Evolutionary conservation across 2,888 invertebrate genomes (phyloP).

Genomic region (Eledona agricola): DNA sequence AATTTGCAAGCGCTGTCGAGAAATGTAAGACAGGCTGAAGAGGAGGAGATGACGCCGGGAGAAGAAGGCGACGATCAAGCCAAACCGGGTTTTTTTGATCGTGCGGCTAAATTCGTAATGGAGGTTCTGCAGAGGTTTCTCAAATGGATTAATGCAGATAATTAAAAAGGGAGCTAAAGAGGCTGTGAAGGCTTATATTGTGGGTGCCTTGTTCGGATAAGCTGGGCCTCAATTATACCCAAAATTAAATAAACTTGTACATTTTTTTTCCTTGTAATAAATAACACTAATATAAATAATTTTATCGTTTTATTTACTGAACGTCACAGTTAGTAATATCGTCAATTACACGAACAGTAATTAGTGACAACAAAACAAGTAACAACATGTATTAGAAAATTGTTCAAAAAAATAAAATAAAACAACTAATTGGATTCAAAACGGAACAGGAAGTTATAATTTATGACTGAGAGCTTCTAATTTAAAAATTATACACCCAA

Average conservation of each 20-base stretch:
- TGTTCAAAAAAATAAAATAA: too few species aligned
- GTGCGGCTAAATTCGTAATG: slow-evolving; percentile 61
- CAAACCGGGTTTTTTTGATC: slow-evolving; percentile 59
- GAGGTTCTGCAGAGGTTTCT: slow-evolving; percentile 62
- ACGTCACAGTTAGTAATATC: too few species aligned
- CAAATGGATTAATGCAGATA: slow-evolving; percentile 62
- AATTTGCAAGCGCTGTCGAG: slow-evolving; percentile 25
- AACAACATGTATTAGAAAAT: too few species aligned
- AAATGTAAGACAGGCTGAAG: slow-evolving; percentile 40
- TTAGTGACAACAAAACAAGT: too few species aligned
- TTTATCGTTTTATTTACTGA: too few species aligned
- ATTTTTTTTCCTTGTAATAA: too few species aligned
- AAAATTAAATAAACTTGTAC: slow-evolving; percentile 15
- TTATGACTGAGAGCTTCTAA: neutral
- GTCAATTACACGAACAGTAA: too few species aligned
- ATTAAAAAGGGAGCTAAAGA: slow-evolving; percentile 43
- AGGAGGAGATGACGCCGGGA: slow-evolving; percentile 33
- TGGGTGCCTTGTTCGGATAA: slow-evolving; percentile 39
- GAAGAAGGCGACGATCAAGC: slow-evolving; percentile 34
- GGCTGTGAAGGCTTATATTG: slow-evolving; percentile 37
- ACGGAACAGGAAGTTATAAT: too few species aligned
- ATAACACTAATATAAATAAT: too few species aligned
- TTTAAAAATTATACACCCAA: slow-evolving; percentile 16
- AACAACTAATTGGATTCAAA: too few species aligned
- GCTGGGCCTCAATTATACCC: neutral